Base-by-base conservation (phyloP, 2,113 vertebrate genomes). In the Thunnus thynnus region DNA sequence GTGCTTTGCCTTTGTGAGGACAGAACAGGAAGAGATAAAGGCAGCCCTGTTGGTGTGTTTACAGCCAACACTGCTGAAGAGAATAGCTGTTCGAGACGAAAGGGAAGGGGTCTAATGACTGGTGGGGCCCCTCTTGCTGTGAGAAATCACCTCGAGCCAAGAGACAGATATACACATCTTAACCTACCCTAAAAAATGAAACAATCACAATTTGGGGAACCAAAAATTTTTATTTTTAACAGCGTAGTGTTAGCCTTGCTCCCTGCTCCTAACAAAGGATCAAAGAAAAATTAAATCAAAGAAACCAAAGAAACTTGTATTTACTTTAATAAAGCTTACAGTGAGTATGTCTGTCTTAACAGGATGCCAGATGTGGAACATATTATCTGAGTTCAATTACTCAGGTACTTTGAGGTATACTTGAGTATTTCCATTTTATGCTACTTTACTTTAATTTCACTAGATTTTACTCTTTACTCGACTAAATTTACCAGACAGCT, bases 11-110 rank as follows among this genome's bases (percentile, higher is more conserved):
- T 54, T 74, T 90, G 88, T 72, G 85, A 86, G 88, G 85, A 92
- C 81, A 89, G 90, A 91, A 90, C 88, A 92, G 94, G 94, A 94
- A 95, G 92, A 94, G 93, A 95, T 94, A 93, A 94, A 94, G 90
- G 77, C 77, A 67, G 83, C 73, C 75, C 77, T 66, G 80, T 56
- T 47, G 55, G 58, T 60, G 76, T 94, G 93, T 95, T 95, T 95
- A 94, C 92, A 87, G 88, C 86, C 85, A 87, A 91, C 92, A 91
- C 56, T 79, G 82, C 84, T 85, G 86, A 89, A 79, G 85, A 93
- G 76, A 94, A 90, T 90, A 90, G 89, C 88, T 75, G 76, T 41
- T 74, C 81, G 74, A 87, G 83, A 82, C 25, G 51, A 72, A 89
- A 75, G 86, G 93, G 89, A 92, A 94, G 82, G 82, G 72, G 61